Base-by-base conservation (phyloP, 2,888 invertebrate species). In the Strigamia transsilvanica region DNA sequence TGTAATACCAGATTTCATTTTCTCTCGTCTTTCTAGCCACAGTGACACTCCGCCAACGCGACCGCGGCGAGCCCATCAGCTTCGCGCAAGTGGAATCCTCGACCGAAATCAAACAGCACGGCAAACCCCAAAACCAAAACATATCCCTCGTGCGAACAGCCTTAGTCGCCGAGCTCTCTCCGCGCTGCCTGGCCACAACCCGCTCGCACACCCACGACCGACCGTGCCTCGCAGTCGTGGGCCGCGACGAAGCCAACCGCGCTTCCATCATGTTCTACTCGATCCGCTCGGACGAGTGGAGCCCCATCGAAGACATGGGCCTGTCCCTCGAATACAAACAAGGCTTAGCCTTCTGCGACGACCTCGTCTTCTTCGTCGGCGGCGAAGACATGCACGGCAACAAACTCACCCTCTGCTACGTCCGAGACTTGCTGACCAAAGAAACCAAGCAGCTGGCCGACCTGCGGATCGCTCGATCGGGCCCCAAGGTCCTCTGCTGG, bases 211-310 rank as follows among this genome's bases (percentile, higher is more conserved):
- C 42, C 41, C 41, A 79, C 79, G 23, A 38, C 79, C 6, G 56
- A 10, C 80, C 80, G 10, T 34, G 61, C 10, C 32, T 81, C 18
- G 61, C 42, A 2, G 15, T 81, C 1, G 34, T 81, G 12, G 81
- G 81, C 6, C 66, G 81, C 10, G 81, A 81, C 66, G 81, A 81
- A 38, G 81, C 81, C 15, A 81, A 81, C 21, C 61, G 81, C n/a
- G 81, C 81, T 0, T 81, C 81, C 34, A 81, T 81, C 42, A 46
- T 81, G n/a, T 81, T 38, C 23, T 66, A 73, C 21, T 32, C 34
- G 6, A 61, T 81, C 81, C 1, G 38, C 0, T 10, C 61, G n/a
- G 61, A 61, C 34, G 42, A 61, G 34, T 81, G 81, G 81, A 66
- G 38, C 32, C 15, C 34, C 10, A 38, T 81, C 6, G 61, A 66